Evolutionary conservation across 2,888 invertebrate genomes (phyloP).

Genomic region (Willowsia nigromaculata): DNA sequence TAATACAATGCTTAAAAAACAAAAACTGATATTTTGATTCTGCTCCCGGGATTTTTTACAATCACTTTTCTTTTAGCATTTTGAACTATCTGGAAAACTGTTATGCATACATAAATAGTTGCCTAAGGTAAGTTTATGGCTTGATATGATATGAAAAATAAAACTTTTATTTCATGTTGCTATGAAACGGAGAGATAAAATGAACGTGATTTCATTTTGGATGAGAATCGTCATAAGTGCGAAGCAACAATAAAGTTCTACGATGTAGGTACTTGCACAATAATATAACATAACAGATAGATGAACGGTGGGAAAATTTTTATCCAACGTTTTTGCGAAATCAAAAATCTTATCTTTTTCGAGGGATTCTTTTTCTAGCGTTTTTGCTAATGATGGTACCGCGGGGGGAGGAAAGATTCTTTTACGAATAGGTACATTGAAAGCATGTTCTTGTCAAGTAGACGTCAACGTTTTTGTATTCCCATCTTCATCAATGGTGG

Average conservation of each 20-base stretch:
- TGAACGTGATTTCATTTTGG: too few species aligned
- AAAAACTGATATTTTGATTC: conserved; percentile 7
- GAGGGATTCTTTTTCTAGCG: conserved; percentile 1
- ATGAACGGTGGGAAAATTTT: not conserved
- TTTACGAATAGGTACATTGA: not conserved
- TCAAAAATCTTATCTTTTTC: not conserved
- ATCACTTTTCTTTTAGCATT: not conserved
- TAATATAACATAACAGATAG: not conserved
- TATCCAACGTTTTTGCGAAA: not conserved
- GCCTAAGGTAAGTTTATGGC: too few species aligned
- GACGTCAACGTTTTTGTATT: too few species aligned
- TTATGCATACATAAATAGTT: too few species aligned
- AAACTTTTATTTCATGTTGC: too few species aligned
- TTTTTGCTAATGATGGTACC: not conserved
- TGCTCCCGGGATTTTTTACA: not conserved
- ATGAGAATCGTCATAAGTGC: too few species aligned
- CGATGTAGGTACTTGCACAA: too few species aligned
- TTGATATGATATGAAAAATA: too few species aligned
- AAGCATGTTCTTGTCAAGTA: not conserved
- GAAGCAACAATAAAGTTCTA: too few species aligned
- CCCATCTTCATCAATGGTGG: not conserved
- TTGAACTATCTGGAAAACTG: conserved; percentile 17
- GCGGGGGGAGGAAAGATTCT: not conserved
- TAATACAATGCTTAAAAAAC: too few species aligned
- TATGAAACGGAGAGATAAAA: too few species aligned